Percentiles rank a stretch among this genome's conserved stretches.
phyloP scores from a whole-genome alignment of 2,888 invertebrate species.

The Zelleria hepariella region DNA sequence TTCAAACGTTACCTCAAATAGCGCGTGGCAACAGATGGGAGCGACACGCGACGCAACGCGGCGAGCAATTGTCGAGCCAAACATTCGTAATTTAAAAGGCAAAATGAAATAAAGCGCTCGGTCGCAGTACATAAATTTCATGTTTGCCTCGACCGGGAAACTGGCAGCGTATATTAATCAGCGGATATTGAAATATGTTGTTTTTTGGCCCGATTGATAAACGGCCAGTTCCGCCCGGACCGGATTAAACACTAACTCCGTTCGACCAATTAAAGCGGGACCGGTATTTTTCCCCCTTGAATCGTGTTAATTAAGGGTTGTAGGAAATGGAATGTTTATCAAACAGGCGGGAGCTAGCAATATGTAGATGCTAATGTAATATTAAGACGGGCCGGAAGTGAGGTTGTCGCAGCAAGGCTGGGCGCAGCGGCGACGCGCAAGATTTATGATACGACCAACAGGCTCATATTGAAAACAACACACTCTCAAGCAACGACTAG shows the following conservation, averaged over 20 bases:
- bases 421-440: slow-evolving; percentile 34
- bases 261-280: background rate
- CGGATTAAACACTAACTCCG: slow-evolving; percentile 61
- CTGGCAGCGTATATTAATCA: slow-evolving; percentile 72
- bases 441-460: slow-evolving; percentile 65
- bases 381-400: slow-evolving; percentile 52
- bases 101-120: slow-evolving; percentile 66
- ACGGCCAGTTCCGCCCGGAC: slow-evolving; percentile 50
- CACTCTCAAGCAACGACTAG: slow-evolving; percentile 3
- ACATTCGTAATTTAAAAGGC: slow-evolving; percentile 70
- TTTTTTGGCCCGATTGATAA: slow-evolving; percentile 69
- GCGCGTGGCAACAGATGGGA: slow-evolving; percentile 60
- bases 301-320: background rate
- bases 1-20: slow-evolving; percentile 51
- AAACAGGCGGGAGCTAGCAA: slow-evolving; percentile 1
- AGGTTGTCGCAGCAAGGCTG: slow-evolving; percentile 42
- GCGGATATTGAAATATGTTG: slow-evolving; percentile 72
- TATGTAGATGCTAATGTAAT: slow-evolving; percentile 35
- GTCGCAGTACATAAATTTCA: slow-evolving; percentile 71
- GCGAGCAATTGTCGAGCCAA: slow-evolving; percentile 61
- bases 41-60: slow-evolving; percentile 35
- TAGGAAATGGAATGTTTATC: background rate
- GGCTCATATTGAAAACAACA: slow-evolving; percentile 63
- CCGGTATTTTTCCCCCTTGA: background rate
- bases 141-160: slow-evolving; percentile 65